Conservation (phyloP, 2,113 vertebrate genomes). For the Australoheros scitulus region DNA sequence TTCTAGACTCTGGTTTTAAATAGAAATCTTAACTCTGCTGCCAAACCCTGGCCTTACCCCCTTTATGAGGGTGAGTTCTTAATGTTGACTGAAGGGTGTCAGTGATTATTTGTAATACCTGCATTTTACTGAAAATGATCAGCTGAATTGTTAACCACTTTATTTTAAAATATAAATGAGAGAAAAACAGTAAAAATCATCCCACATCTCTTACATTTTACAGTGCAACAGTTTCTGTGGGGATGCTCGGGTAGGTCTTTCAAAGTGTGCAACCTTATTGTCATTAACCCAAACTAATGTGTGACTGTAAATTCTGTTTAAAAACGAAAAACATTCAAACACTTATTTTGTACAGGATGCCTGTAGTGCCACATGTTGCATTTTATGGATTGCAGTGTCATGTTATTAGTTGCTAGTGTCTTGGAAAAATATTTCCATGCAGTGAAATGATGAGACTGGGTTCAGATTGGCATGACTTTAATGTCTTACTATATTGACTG, state of each 20-base stretch:
- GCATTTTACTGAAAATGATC: background rate
- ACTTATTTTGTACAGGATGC: background rate
- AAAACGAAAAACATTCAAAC: background rate
- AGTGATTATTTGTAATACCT: too few species aligned
- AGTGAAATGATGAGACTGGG: background rate
- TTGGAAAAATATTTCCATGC: background rate
- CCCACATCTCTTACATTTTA: slow-evolving; percentile 60
- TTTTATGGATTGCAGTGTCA: too few species aligned
- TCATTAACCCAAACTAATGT: slow-evolving; percentile 54
- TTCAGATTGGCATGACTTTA: background rate
- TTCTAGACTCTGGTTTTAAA: background rate
- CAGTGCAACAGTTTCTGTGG: slow-evolving; percentile 96
- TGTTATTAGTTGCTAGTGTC: background rate
- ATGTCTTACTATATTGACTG: background rate
- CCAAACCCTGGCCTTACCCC: background rate
- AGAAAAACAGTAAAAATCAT: background rate
- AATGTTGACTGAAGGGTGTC: background rate
- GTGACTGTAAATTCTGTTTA: background rate
- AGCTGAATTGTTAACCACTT: background rate
- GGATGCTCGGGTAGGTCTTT: slow-evolving; percentile 92
- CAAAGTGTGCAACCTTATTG: slow-evolving; percentile 36
- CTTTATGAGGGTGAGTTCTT: background rate
- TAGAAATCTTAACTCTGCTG: background rate
- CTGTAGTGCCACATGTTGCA: too few species aligned
- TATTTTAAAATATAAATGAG: background rate